Evolutionary conservation across 2,113 vertebrate species (phyloP), one percentile per base, ranked within the genome.

Genomic region (Carassius gibelio): DNA sequence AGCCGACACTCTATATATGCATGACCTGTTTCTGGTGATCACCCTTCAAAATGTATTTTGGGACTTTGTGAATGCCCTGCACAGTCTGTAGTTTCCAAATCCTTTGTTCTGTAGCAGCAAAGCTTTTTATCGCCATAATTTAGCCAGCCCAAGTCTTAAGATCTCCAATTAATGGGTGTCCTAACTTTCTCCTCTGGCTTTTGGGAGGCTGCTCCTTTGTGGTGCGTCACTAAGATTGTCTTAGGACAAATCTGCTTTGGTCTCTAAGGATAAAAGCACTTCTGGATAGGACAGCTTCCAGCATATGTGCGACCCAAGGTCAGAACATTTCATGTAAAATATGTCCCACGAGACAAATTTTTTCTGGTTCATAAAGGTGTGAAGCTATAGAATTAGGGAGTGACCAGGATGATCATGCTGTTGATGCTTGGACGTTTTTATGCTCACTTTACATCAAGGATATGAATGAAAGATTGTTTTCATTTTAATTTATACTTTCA

Each of bases 121-220:
- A 82, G 75, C 45, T 48, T 50, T 79, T 88, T 83, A 88, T 34
- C 30, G 4, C 81, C 26, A 83, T 83, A 68, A 64, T 62, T 85
- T 79, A 26, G 57, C 42, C 38, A 42, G 8, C 34, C 59, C 9
- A 59, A 59, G 52, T 74, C 55, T 82, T 83, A 42, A 85, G 78
- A 68, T 76, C 71, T 66, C 52, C 57, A 88, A 85, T 83, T 78
- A 85, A 79, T 85, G 42, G 81, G 59, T 79, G 68, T 83, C 55
- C 26, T 75, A 57, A 83, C 85, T 85, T 62, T 83, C 57, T 83
- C 84, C 68, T 77, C 84, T 83, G 66, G n/a, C 52, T 42, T 78
- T 78, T 72, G 57, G 52, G 17, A 82, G 38, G 72, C 71, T 72
- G 21, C 14, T 48, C 45, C 10, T 48, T 48, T 48, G 45, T 48